These are phyloP conservation scores for Pangasius larnaudii DNA, from an alignment of 2,797 vertebrate species.

Conservation along the genomic window DNA sequence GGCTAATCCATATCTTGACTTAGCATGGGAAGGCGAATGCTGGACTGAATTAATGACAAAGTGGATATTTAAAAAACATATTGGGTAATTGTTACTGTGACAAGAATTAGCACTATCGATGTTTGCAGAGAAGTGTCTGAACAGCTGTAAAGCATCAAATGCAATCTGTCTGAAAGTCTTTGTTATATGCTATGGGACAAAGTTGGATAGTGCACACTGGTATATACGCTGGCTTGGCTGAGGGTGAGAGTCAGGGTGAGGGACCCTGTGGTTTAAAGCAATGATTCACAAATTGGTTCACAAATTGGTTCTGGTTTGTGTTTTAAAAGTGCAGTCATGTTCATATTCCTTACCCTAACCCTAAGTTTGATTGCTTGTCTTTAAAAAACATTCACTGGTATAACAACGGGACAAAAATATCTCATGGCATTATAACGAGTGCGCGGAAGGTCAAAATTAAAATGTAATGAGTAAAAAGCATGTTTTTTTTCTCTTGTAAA, in stretches of 20 bases:
- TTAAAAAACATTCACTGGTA: background rate
- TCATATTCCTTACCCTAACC: background rate
- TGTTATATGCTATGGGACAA: background rate
- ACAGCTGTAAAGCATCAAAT: constrained; percentile 48
- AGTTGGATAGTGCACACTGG: background rate
- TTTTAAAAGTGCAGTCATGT: background rate
- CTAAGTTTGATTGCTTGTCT: background rate
- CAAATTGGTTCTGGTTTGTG: too few species aligned
- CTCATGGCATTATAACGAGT: background rate
- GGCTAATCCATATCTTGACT: constrained; percentile 58
- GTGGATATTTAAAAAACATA: constrained; percentile 2
- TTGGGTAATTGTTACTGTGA: constrained; percentile 40
- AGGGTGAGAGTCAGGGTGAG: background rate
- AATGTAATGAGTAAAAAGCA: background rate
- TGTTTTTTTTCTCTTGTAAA: background rate
- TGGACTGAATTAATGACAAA: background rate
- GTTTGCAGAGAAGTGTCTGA: background rate
- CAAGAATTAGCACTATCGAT: background rate
- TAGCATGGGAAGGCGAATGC: constrained; percentile 58
- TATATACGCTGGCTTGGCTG: background rate
- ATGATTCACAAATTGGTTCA: background rate
- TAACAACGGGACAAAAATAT: background rate
- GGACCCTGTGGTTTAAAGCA: background rate
- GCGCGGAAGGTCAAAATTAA: background rate
- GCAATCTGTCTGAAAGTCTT: constrained; percentile 18